Evolutionary conservation across 2,888 invertebrate species (phyloP).

Genomic region (Melanostoma mellinum): DNA sequence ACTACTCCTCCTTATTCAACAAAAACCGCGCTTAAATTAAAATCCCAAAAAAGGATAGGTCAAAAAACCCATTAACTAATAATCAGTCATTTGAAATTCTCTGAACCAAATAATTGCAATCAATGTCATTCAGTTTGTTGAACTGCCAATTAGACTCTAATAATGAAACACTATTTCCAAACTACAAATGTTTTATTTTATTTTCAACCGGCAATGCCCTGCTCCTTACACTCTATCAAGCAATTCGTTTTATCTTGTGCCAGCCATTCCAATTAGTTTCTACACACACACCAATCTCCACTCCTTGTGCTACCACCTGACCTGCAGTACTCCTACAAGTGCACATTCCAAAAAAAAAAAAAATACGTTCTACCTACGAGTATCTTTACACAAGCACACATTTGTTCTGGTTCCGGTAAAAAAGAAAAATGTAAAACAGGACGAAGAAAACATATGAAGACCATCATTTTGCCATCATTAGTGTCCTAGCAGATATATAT

Average conservation of each 20-base stretch:
- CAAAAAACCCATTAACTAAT: neutral
- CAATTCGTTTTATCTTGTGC: slow-evolving; percentile 62
- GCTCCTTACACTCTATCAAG: slow-evolving; percentile 43
- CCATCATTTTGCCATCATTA: slow-evolving; percentile 71
- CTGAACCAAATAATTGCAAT: slow-evolving; percentile 25
- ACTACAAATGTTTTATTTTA: slow-evolving; percentile 21
- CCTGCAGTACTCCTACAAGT: slow-evolving; percentile 25
- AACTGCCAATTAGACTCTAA: slow-evolving; percentile 49
- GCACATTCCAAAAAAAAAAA: slow-evolving; percentile 11
- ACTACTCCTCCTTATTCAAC: too few species aligned
- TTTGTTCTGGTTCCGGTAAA: slow-evolving; percentile 6
- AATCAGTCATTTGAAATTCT: neutral
- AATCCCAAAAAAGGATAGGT: neutral
- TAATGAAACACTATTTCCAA: slow-evolving; percentile 34
- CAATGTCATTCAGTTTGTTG: slow-evolving; percentile 38
- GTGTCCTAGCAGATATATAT: slow-evolving; percentile 60
- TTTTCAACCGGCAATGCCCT: slow-evolving; percentile 7
- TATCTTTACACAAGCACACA: neutral
- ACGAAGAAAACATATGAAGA: slow-evolving; percentile 62
- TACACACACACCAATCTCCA: slow-evolving; percentile 36
- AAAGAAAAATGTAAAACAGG: slow-evolving; percentile 19
- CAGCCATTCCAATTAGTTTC: slow-evolving; percentile 67
- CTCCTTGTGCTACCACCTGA: too few species aligned
- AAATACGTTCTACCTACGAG: slow-evolving; percentile 15
- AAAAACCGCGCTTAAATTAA: neutral